Conservation (phyloP, 2,113 vertebrate species). For the Phodopus roborovskii region DNA sequence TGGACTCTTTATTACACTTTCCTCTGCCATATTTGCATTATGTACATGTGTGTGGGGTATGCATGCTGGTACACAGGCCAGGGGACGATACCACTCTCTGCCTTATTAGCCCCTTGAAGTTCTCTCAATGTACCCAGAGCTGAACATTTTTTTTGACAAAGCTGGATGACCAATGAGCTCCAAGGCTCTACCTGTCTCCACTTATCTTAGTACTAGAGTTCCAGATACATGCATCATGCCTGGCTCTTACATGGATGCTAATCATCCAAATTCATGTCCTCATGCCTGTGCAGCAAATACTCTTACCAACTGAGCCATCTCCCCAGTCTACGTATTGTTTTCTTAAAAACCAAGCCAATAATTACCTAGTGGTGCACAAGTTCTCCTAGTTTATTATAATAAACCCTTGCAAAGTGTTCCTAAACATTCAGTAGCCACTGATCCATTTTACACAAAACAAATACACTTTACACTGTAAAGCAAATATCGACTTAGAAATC, state of each 20-base stretch:
- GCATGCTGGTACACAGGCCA: too few species aligned
- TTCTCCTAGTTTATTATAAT: slow-evolving; percentile 1
- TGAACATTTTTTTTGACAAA: background rate
- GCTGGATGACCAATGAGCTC: background rate
- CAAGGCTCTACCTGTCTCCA: background rate
- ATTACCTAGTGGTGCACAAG: background rate
- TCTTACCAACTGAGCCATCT: background rate
- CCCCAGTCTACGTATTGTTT: background rate
- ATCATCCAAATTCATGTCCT: background rate
- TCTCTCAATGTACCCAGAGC: background rate
- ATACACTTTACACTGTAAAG: background rate
- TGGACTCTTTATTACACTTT: background rate
- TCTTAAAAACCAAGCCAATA: slow-evolving; percentile 37
- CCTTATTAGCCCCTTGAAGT: background rate
- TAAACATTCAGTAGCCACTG: slow-evolving; percentile 15
- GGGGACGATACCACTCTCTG: background rate
- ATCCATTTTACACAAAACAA: background rate
- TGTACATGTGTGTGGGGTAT: background rate
- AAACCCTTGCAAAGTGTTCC: slow-evolving; percentile 27
- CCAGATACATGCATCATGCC: background rate
- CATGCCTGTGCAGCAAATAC: background rate
- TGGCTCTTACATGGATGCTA: background rate
- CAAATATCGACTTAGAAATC: slow-evolving; percentile 22
- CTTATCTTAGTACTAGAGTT: background rate
- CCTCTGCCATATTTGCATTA: background rate